Evolutionary conservation across 2,797 vertebrate genomes (phyloP), one percentile per base, ranked within the genome.

Genomic region (Schizothorax lantsangensis): DNA sequence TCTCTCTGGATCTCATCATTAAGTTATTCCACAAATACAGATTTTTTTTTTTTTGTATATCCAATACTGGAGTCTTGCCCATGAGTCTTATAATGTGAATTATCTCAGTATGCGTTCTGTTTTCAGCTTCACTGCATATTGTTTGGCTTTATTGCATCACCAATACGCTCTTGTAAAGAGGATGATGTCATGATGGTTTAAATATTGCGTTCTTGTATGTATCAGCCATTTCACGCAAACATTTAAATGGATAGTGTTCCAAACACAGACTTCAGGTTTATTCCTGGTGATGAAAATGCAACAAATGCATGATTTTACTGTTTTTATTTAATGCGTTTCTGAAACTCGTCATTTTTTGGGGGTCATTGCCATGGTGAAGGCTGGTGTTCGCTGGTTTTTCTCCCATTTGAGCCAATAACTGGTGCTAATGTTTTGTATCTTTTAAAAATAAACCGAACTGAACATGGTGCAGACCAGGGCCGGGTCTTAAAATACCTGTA

Each of bases 381-480:
- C 84, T 88, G 88, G 85, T 79, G 84, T n/a, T 59, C 0, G 40
- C 52, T 40, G 33, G 21, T 80, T 64, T 84, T 47, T 87, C 14
- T 86, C 89, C 85, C 36, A 91, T 88, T 82, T 90, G 91, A 93
- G 92, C 91, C 93, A 90, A 91, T 85, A 89, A 88, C 90, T 90
- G 94, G 95, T 95, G 95, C 94, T 95, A 94, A 94, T 90, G 85
- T 91, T 89, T 89, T 91, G 75, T 90, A 89, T 84, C 87, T 85
- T 84, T 82, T 82, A 81, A 78, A 15, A 84, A 79, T 73, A 75
- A 85, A 38, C 45, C 26, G 66, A 74, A 14, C 82, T 71, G 47
- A 49, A 66, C 82, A 52, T 88, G 86, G 81, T 88, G 86, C 66
- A 86, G 49, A 84, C 79, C 47, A 77, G 64, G 62, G 30, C 33